Conservation (phyloP, 2,797 vertebrate species). For the Enoplosus armatus region DNA sequence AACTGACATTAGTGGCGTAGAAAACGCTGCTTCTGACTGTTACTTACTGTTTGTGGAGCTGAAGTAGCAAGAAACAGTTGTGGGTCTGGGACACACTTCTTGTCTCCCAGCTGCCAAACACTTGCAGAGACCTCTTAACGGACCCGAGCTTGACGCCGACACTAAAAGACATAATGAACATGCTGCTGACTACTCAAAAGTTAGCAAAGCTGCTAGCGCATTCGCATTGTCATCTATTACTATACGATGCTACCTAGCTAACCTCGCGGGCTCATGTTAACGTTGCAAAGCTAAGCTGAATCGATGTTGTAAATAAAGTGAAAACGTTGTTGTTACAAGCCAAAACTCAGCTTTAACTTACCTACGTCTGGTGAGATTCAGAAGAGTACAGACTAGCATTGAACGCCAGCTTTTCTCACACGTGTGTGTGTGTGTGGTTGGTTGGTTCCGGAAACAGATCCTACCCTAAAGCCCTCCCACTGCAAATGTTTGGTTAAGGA, state of each 20-base stretch:
- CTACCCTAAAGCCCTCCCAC: constrained; percentile 47
- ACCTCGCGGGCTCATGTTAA: neutral
- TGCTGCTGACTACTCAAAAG: neutral
- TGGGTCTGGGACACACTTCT: neutral
- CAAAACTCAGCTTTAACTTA: constrained; percentile 1
- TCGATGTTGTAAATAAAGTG: neutral
- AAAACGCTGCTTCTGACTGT: constrained; percentile 32
- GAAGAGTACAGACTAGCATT: neutral
- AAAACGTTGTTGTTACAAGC: accelerated
- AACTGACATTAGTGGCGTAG: constrained; percentile 12
- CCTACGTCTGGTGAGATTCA: constrained; percentile 39
- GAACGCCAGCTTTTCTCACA: constrained; percentile 41
- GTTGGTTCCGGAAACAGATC: constrained; percentile 70
- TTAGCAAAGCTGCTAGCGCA: constrained; percentile 55
- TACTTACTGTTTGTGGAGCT: constrained; percentile 46
- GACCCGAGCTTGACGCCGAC: neutral
- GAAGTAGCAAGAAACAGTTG: neutral
- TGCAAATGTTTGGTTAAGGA: constrained; percentile 9
- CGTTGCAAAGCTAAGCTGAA: neutral
- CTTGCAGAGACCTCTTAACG: neutral
- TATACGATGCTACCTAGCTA: too few relatives aligned
- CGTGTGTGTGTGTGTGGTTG: constrained; percentile 36
- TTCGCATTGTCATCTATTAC: constrained; percentile 3
- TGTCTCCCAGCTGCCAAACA: constrained; percentile 1
- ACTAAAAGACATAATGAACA: constrained; percentile 28